Conservation (phyloP, 1,140 invertebrate genomes). For the Sitobion miscanthi region DNA sequence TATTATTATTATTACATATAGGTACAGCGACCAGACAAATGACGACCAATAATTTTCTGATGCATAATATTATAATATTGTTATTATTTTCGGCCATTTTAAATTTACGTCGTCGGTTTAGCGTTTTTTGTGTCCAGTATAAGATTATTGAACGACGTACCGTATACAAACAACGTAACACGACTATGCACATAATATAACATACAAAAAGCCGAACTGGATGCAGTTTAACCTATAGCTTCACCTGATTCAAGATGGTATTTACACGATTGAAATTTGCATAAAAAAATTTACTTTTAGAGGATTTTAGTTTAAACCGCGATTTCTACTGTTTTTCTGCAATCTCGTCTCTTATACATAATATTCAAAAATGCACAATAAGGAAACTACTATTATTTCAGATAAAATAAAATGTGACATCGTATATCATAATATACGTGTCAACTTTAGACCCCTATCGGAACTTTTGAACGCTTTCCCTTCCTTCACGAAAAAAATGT, state of each 20-base stretch:
- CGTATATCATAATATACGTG: no score
- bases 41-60: neutral
- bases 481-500: neutral
- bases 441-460: neutral
- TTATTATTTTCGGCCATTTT: neutral
- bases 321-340: neutral
- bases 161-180: neutral
- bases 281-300: neutral
- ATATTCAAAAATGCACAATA: no score
- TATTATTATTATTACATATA: neutral
- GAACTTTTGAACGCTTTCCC: neutral
- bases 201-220: neutral
- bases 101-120: neutral
- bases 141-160: neutral
- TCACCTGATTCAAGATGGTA: neutral
- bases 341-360: no score
- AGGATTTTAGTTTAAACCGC: neutral
- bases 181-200: neutral
- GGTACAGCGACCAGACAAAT: neutral
- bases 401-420: no score
- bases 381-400: no score
- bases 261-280: neutral
- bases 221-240: neutral
- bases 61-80: constrained; percentile 3
- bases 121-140: neutral